Percentiles rank a stretch among this genome's conserved stretches.
These are phyloP conservation scores for Ailurus styani DNA, from an alignment of 2,113 vertebrate species.

Conservation along the genomic window DNA sequence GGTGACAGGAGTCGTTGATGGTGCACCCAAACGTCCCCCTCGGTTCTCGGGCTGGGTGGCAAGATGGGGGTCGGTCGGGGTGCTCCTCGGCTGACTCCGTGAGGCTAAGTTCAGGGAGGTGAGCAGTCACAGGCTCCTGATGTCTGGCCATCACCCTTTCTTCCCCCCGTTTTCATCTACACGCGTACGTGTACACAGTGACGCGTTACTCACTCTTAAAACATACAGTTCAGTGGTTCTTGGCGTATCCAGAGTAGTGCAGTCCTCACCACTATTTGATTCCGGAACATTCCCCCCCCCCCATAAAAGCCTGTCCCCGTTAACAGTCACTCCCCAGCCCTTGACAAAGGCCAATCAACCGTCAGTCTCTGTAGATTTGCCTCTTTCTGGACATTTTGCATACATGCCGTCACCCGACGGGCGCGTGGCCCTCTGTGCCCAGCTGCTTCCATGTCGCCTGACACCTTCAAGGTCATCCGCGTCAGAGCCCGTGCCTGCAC, in stretches of 20 bases:
- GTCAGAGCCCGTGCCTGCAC: rapidly evolving
- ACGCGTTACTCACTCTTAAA: neutral
- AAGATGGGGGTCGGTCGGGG: neutral
- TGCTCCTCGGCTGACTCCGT: rapidly evolving
- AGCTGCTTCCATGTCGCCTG: rapidly evolving
- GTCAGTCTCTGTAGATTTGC: neutral
- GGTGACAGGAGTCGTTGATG: neutral
- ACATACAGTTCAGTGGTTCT: neutral
- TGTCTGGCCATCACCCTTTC: rapidly evolving
- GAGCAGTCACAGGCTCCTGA: neutral
- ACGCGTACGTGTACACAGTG: no score
- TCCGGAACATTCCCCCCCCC: neutral
- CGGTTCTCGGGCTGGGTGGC: neutral
- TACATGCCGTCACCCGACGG: rapidly evolving
- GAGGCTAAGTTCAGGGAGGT: rapidly evolving
- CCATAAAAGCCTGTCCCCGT: neutral
- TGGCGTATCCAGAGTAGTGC: neutral
- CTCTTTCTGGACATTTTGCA: rapidly evolving
- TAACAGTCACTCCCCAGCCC: no score
- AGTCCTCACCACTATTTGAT: neutral
- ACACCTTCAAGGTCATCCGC: rapidly evolving
- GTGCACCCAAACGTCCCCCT: rapidly evolving
- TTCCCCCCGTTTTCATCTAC: neutral
- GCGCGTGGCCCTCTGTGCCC: rapidly evolving
- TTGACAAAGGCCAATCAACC: neutral